Conservation (phyloP, 2,113 vertebrate species). For the Cygnus buccinator region DNA sequence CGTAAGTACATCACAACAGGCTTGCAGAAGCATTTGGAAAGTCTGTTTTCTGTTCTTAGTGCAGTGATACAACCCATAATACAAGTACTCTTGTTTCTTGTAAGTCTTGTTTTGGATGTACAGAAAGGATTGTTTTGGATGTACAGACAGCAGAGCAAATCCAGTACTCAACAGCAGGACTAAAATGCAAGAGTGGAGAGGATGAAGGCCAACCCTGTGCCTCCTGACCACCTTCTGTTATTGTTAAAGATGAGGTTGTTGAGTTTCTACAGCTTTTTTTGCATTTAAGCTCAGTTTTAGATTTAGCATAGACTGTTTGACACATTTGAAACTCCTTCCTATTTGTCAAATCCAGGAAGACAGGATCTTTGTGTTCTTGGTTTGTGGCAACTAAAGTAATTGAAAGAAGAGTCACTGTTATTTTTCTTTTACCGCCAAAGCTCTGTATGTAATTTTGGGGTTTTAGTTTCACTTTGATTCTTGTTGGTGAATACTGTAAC, state of each 20-base stretch:
- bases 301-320: not conserved
- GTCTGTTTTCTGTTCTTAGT: fast-evolving
- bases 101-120: not conserved
- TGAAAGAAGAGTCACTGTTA: fast-evolving
- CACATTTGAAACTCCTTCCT: not conserved
- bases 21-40: not conserved
- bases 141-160: not conserved
- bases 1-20: constrained; percentile 76
- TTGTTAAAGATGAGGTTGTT: not conserved
- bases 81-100: fast-evolving
- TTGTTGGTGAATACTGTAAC: not conserved
- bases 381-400: not conserved
- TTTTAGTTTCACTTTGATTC: not conserved
- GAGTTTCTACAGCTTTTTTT: not conserved
- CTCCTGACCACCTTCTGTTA: not conserved
- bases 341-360: not conserved
- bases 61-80: fast-evolving
- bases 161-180: not conserved
- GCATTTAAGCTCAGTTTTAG: not conserved
- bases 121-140: not conserved
- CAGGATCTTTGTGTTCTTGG: not conserved
- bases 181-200: not conserved
- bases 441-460: not conserved
- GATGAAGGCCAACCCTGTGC: not conserved
- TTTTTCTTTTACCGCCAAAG: not conserved